Evolutionary conservation across 1,140 invertebrate species (phyloP), one percentile per base, ranked within the genome.

Genomic region (Odontomachus brunneus): DNA sequence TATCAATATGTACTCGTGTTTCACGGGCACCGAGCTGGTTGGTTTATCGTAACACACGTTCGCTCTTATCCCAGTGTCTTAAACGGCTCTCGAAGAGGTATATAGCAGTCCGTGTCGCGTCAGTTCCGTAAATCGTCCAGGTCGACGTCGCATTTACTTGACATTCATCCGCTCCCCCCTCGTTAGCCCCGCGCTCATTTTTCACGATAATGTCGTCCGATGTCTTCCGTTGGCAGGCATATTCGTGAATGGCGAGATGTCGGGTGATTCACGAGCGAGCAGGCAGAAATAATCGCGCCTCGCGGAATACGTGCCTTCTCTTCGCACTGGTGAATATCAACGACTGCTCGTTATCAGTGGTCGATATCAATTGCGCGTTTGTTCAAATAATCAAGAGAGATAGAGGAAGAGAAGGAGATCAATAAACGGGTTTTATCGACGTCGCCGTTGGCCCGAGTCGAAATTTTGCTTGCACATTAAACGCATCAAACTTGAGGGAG

Each of bases 191-290:
- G 17, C 24, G 44, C 67, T 83, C 83, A 82, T 88, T 88, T 88
- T 88, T 85, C 83, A 84, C 83, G 51, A 65, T 83, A 88, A 88
- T 73, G 73, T 69, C 72, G 57, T 26, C 66, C 38, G 72, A 78
- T 26, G 24, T 65, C 83, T 51, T 71, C 59, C 69, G 76, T 78
- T 67, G 75, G 76, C 78, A 74, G 44, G 49, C 44, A 38, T 65
- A 67, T 84, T 88, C 51, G 85, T 76, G 85, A 88, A 84, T 74
- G 83, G 66, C 69, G 73, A 88, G 84, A 88, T 71, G 69, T 60
- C 82, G 66, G 55, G 17, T 60, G 85, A 85, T 88, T 88, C 67
- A 88, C 60, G 65, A 44, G 3, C 82, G 72, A 49, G 48, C 19
- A 26, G 19, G 29, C 51, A 59, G 73, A 82, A 82, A 83, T 88